Evolutionary conservation across 2,888 invertebrate species (phyloP).

Genomic region (Caenorhabditis japonica): DNA sequence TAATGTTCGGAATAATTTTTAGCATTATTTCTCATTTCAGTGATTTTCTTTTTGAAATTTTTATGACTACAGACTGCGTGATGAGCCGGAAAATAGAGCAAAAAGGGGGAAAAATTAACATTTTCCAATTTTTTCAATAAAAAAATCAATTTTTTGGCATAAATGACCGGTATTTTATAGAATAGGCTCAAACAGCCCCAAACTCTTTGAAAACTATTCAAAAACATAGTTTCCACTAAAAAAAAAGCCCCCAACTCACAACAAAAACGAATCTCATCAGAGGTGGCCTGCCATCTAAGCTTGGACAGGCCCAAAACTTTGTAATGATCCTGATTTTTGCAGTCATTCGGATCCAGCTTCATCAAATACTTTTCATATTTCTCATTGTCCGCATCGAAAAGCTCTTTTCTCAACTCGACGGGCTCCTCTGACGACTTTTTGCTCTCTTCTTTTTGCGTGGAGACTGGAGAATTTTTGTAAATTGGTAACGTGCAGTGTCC

Average conservation of each 20-base stretch:
- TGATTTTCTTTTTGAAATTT: too few species aligned
- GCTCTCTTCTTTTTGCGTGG: slow-evolving; percentile 14
- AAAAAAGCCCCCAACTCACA: slow-evolving; percentile 82
- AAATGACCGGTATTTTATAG: too few species aligned
- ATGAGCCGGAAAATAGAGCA: too few species aligned
- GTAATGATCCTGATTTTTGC: slow-evolving; percentile 89
- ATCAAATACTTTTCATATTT: slow-evolving; percentile 72
- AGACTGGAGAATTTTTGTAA: slow-evolving; percentile 50
- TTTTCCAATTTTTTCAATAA: too few species aligned
- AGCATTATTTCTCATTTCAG: too few species aligned
- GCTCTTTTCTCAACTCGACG: slow-evolving; percentile 43
- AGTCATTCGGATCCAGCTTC: slow-evolving; percentile 66
- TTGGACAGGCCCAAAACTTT: slow-evolving; percentile 89
- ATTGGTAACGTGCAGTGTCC: slow-evolving; percentile 67
- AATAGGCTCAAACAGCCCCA: too few species aligned
- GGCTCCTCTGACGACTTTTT: slow-evolving; percentile 28
- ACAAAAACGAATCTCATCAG: slow-evolving; percentile 92
- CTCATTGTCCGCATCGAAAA: slow-evolving; percentile 73
- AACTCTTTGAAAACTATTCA: background rate
- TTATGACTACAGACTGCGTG: too few species aligned
- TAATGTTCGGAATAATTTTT: too few species aligned
- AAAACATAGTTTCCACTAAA: too few species aligned
- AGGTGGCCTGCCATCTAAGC: slow-evolving; percentile 87
- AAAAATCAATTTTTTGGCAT: too few species aligned
- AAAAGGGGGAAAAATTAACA: background rate